A percentile compares a stretch with the other conserved stretches of the same genome.
Evolutionary conservation across 2,797 vertebrate genomes (phyloP).

Genomic region (Myiotriccus ornatus): DNA sequence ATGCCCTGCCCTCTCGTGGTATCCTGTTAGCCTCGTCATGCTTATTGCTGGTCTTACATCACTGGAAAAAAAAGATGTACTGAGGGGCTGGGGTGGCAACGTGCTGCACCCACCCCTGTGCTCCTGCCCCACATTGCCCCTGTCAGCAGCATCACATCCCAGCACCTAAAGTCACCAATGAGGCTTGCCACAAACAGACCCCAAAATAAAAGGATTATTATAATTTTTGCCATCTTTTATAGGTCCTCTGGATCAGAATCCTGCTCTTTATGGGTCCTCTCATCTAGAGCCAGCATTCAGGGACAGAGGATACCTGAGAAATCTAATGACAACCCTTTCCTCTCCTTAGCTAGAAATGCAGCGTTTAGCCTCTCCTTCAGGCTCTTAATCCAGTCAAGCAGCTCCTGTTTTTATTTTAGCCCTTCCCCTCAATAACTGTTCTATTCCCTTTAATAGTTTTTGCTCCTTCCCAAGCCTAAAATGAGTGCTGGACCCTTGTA

Average conservation of each 20-base stretch:
- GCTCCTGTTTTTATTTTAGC: not conserved
- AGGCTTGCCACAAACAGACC: not conserved
- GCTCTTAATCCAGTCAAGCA: not conserved
- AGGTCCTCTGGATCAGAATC: too few relatives aligned
- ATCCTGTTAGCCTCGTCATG: not conserved
- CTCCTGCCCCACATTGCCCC: not conserved
- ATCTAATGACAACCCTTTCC: not conserved
- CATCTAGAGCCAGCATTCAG: not conserved
- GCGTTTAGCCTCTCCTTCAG: not conserved
- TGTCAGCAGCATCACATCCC: not conserved
- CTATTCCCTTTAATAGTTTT: not conserved
- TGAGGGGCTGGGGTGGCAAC: not conserved
- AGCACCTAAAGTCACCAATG: not conserved
- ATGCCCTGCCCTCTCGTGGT: constrained; percentile 43
- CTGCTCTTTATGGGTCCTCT: not conserved
- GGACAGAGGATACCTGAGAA: not conserved
- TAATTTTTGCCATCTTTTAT: not conserved
- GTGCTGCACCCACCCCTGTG: not conserved
- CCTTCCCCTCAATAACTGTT: not conserved
- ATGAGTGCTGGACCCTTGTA: accelerated
- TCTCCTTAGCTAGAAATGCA: not conserved
- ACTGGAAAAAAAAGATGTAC: not conserved
- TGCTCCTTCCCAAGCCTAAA: not conserved
- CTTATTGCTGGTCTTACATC: not conserved
- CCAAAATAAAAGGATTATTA: not conserved